Conservation (phyloP, 2,797 vertebrate genomes). For the Poeciliopsis turneri region DNA sequence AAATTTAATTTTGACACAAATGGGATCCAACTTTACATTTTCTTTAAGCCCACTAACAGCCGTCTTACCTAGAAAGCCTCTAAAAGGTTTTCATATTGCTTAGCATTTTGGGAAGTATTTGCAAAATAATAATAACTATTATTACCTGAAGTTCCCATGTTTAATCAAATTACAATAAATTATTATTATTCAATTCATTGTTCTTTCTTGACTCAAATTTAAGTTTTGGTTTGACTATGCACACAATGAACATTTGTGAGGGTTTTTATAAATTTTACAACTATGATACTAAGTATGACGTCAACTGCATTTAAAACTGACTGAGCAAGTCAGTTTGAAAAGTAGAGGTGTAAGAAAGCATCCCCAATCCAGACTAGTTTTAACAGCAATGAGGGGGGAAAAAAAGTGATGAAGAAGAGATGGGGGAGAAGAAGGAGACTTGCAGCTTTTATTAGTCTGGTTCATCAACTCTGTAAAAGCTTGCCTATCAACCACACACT, state of each 20-base stretch:
- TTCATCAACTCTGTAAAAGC: conserved; percentile 19
- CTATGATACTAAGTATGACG: not conserved
- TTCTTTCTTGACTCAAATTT: not conserved
- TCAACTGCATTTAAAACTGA: not conserved
- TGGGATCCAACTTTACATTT: not conserved
- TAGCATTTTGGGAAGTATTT: not conserved
- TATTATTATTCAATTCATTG: not conserved
- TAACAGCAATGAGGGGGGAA: conserved; percentile 5
- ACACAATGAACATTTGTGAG: not conserved
- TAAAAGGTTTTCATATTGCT: not conserved
- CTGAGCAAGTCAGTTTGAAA: not conserved
- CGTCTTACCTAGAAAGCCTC: not conserved
- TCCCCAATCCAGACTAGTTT: conserved; percentile 5
- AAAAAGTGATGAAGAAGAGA: not conserved
- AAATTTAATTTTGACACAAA: not conserved
- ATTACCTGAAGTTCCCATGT: not conserved
- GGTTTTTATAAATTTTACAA: not conserved
- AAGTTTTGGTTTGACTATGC: not conserved
- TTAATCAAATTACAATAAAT: not conserved
- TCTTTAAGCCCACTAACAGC: not conserved
- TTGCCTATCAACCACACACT: conserved; percentile 59
- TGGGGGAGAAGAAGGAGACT: conserved; percentile 2
- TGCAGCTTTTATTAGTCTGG: conserved; percentile 20
- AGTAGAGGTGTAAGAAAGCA: not conserved
- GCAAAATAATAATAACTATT: not conserved